Evolutionary conservation across 2,797 vertebrate genomes (phyloP).

Genomic region (Clarias platycephalus): DNA sequence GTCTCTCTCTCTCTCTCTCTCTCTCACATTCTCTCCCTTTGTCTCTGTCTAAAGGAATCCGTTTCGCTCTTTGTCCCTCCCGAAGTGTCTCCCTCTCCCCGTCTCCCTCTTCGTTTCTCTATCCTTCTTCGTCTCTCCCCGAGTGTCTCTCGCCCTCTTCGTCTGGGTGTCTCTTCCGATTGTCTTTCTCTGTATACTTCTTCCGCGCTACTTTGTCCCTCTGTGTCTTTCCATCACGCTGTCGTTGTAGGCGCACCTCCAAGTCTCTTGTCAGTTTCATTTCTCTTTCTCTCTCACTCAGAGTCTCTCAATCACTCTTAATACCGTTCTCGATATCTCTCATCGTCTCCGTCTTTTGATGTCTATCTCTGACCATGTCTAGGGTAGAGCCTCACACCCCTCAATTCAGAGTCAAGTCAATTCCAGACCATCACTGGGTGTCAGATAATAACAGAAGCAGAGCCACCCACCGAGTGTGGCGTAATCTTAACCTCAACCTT

Average conservation of each 20-base stretch:
- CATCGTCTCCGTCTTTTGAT: not conserved
- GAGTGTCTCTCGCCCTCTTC: not conserved
- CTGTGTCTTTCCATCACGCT: not conserved
- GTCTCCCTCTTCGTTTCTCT: not conserved
- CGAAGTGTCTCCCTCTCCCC: not conserved
- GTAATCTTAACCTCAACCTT: conserved; percentile 1
- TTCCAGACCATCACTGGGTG: not conserved
- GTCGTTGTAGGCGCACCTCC: not conserved
- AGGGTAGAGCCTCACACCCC: not conserved
- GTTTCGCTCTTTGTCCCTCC: not conserved
- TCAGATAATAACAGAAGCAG: conserved; percentile 25
- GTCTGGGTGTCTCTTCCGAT: not conserved
- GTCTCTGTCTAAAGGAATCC: not conserved
- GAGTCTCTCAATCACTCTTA: not conserved
- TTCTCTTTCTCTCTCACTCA: not conserved
- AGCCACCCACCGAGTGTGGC: conserved; percentile 12
- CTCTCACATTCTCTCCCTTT: not conserved
- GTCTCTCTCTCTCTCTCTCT: not conserved
- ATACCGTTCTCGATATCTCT: not conserved
- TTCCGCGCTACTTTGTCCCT: not conserved
- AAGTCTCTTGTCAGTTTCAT: not conserved
- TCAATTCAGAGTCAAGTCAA: not conserved
- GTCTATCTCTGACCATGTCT: not conserved
- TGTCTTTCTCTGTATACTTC: not conserved
- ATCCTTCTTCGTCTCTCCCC: not conserved